phyloP scores from a whole-genome alignment of 2,113 vertebrate genomes.

The Bos javanicus region DNA sequence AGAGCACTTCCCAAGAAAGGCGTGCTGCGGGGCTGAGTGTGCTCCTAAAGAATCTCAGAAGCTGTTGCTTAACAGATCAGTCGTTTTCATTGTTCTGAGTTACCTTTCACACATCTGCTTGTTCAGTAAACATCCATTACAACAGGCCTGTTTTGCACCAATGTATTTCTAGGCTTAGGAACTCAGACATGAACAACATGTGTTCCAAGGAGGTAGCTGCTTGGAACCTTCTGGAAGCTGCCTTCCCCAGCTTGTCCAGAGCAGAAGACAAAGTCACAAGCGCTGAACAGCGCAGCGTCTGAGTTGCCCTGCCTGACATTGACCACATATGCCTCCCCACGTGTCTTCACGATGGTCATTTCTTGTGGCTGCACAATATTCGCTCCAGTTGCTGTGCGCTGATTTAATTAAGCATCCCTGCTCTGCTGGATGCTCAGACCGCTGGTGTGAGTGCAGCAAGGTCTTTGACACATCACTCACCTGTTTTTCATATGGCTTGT shows the following conservation, averaged over 20 bases:
- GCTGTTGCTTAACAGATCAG: neutral
- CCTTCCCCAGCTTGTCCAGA: neutral
- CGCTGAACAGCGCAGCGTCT: neutral
- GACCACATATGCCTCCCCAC: accelerated
- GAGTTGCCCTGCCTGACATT: neutral
- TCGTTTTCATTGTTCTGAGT: neutral
- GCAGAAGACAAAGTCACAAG: neutral
- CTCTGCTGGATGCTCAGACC: too few species aligned
- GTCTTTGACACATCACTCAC: neutral
- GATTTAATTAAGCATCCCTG: neutral
- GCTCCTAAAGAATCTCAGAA: neutral
- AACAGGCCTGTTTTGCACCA: neutral
- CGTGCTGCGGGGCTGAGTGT: neutral
- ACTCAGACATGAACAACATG: neutral
- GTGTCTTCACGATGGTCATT: neutral
- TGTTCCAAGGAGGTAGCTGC: neutral
- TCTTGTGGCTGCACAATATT: neutral
- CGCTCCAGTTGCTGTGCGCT: neutral
- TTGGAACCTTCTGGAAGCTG: neutral
- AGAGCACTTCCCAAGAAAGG: neutral
- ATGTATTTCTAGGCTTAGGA: neutral
- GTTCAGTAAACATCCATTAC: neutral
- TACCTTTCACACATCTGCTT: neutral
- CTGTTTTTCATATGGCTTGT: neutral
- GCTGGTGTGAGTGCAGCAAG: neutral